phyloP scores from a whole-genome alignment of 2,888 invertebrate species.

The Panorpa germanica region DNA sequence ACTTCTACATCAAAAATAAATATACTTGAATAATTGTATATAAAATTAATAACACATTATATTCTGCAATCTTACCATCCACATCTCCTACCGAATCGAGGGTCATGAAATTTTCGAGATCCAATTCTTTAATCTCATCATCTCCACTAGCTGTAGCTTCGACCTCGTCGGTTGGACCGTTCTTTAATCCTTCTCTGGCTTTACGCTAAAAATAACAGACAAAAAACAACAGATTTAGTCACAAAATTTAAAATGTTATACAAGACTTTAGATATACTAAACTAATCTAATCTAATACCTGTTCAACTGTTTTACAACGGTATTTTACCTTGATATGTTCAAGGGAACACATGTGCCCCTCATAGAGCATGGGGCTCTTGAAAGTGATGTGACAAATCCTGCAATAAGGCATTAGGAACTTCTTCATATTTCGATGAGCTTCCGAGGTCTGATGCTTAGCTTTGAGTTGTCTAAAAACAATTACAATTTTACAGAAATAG shows the following conservation, averaged over 20 bases:
- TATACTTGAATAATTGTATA: constrained; percentile 2
- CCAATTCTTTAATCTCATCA: constrained; percentile 52
- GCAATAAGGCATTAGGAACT: constrained; percentile 68
- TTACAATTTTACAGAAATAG: too few relatives aligned
- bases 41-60: constrained; percentile 12
- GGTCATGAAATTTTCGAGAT: constrained; percentile 71
- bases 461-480: constrained; percentile 54
- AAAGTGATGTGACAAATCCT: constrained; percentile 58
- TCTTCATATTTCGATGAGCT: constrained; percentile 67
- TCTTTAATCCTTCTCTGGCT: constrained; percentile 25
- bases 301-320: constrained; percentile 8
- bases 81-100: constrained; percentile 78
- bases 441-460: constrained; percentile 62
- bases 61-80: constrained; percentile 32
- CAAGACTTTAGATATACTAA: constrained; percentile 4
- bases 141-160: constrained; percentile 41
- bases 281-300: too few relatives aligned
- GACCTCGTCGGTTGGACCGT: constrained; percentile 24
- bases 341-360: constrained; percentile 63
- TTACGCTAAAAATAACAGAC: constrained; percentile 28
- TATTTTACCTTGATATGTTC: constrained; percentile 55
- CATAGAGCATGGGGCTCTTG: constrained; percentile 70
- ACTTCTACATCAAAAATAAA: constrained; percentile 22
- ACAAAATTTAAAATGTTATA: constrained; percentile 6
- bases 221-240: constrained; percentile 3